These are phyloP conservation scores for Catamblyrhynchus diadema DNA, from an alignment of 2,797 vertebrate species.

Conservation along the genomic window DNA sequence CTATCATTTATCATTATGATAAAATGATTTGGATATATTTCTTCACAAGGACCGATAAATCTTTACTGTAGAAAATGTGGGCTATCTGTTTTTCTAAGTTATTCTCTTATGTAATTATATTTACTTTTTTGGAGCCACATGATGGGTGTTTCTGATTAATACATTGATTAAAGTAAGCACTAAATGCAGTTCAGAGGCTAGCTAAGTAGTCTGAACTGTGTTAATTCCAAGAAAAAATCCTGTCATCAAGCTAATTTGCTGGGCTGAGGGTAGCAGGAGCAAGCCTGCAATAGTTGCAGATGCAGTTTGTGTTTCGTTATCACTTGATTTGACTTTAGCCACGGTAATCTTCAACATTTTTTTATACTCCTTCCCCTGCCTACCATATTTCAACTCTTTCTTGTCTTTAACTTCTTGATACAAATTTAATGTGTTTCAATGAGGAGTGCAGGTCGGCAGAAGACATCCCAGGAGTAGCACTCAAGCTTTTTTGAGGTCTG, in stretches of 20 bases:
- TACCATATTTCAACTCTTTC: neutral
- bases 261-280: neutral
- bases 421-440: neutral
- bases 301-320: neutral
- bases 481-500: neutral
- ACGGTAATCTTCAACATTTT: neutral
- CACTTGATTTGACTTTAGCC: neutral
- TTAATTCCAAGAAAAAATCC: neutral
- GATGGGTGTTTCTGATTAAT: neutral
- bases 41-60: neutral
- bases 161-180: neutral
- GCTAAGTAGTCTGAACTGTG: neutral
- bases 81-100: neutral
- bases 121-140: neutral
- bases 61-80: neutral
- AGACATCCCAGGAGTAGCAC: neutral
- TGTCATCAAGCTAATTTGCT: neutral
- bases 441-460: neutral
- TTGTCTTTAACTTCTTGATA: neutral
- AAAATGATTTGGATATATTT: neutral
- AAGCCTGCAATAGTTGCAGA: neutral
- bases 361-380: neutral
- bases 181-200: neutral
- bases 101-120: neutral
- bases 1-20: neutral